Base-by-base conservation (phyloP, 37 sponge, comb jelly and placozoan species). In the Spongia lamella region DNA sequence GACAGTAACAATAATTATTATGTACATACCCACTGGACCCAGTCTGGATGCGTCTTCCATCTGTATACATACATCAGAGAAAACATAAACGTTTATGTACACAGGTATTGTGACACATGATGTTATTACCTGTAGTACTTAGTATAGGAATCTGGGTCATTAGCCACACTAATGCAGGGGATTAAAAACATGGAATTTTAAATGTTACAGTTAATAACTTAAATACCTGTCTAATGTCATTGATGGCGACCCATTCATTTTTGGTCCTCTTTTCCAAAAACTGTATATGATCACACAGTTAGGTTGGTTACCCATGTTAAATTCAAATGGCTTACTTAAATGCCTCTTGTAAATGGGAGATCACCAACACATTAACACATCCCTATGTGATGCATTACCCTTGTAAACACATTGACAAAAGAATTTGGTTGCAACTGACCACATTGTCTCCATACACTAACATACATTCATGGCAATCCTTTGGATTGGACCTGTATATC, bases 371-470 rank as follows among this genome's bases (percentile, higher is more conserved):
- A 49, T 83, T 94, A 30, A 94, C 37, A 57, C 79, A 75, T n/a
- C 85, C 90, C 95, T 94, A 69, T 19, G 56, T 11, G 17, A 20
- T 25, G 39, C 66, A 74, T 33, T 3, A 30, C 26, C 56, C 3
- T 26, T 58, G 21, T n/a, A 32, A 21, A 55, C 51, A 17, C 36
- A n/a, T 24, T 65, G 25, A 29, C 14, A 56, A 40, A 20, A 3
- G 4, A 40, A 6, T 7, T 36, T 68, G 24, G 3, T 16, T 68
- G 17, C 5, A 13, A 38, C 69, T 52, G 29, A 94, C 94, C 68
- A 87, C 79, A 29, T 78, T 76, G 56, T 94, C 94, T 80, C 94
- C 94, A 29, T 84, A 35, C 25, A 86, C 39, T 20, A 94, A 74
- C 30, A 87, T 61, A 32, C 83, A 84, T 29, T 83, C 76, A 20